Base-by-base conservation (phyloP, 2,888 invertebrate species). In the Synergus laeviventris region DNA sequence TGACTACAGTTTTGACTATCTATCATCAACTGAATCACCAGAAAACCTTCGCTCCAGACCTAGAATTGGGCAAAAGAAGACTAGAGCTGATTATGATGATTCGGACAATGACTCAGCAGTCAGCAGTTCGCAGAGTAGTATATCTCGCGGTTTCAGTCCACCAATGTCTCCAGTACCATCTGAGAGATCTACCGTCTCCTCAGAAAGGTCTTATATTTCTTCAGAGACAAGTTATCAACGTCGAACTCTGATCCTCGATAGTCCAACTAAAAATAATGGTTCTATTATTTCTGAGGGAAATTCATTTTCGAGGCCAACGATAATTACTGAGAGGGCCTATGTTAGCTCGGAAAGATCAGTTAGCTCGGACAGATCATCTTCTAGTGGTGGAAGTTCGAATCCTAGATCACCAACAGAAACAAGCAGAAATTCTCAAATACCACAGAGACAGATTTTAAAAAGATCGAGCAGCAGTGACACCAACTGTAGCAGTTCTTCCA, bases 31-130 rank as follows among this genome's bases (percentile, higher is more conserved):
- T 75, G 87, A 89, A 38, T 89, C 90, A 0, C 88, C 91, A 36
- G 89, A 89, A 11, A 84, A 85, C 4, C 64, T 80, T 64, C 84
- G 85, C 1, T 81, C 78, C 31, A 79, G 86, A 42, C 82, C 79
- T 88, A 91, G 78, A 86, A 91, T 80, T 21, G 77, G 74, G 8
- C 84, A 84, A 45, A 82, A 84, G 54, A 86, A 88, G 60, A 82
- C 84, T n/a, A 82, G 87, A n/a, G 83, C 84, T 59, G 88, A 93
- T 90, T 86, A 91, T 85, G 94, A 95, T 83, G 96, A 96, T 84
- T 96, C 95, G 86, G 97, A 97, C 89, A 96, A 96, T 86, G 97
- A 97, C 90, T 97, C 97, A 39, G 97, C 97, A 5, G 96, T 97
- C 89, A 97, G 97, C 70, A 95, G 95, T 83, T 94, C 96, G 75